phyloP scores from a whole-genome alignment of 2,113 vertebrate species.

The Cynocephalus volans region DNA sequence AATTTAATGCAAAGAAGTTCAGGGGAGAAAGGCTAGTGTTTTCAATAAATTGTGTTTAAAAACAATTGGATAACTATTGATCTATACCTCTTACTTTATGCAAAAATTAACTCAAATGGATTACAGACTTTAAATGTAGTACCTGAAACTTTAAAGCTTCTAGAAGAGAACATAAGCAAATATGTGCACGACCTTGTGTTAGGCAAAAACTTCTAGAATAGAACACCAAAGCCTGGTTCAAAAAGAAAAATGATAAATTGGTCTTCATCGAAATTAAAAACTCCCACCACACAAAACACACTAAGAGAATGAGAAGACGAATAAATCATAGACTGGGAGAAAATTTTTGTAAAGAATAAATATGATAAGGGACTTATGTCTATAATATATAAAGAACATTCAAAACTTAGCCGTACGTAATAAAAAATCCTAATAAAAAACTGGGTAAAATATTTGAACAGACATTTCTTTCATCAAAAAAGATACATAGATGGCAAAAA shows the following conservation, averaged over 20 bases:
- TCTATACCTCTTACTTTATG: not conserved
- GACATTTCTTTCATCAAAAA: not conserved
- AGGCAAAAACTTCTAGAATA: not conserved
- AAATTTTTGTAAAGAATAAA: not conserved
- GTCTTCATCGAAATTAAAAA: not conserved
- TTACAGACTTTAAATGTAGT: not conserved
- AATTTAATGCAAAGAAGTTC: not conserved
- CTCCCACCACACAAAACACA: not conserved
- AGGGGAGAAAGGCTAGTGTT: not conserved
- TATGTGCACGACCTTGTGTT: not conserved
- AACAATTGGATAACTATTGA: not conserved
- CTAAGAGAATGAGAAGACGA: not conserved
- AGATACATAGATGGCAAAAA: not conserved
- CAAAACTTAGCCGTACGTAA: not conserved
- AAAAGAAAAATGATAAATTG: not conserved
- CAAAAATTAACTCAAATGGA: not conserved
- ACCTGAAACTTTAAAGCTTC: not conserved
- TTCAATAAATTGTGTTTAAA: not conserved
- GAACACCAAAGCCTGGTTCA: not conserved
- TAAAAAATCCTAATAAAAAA: not conserved
- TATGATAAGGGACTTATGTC: not conserved
- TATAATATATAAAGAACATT: not conserved
- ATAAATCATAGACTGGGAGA: not conserved
- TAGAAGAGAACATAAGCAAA: not conserved
- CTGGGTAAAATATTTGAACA: not conserved